phyloP scores from a whole-genome alignment of 2,888 invertebrate species.

The Amblyteles armatorius region DNA sequence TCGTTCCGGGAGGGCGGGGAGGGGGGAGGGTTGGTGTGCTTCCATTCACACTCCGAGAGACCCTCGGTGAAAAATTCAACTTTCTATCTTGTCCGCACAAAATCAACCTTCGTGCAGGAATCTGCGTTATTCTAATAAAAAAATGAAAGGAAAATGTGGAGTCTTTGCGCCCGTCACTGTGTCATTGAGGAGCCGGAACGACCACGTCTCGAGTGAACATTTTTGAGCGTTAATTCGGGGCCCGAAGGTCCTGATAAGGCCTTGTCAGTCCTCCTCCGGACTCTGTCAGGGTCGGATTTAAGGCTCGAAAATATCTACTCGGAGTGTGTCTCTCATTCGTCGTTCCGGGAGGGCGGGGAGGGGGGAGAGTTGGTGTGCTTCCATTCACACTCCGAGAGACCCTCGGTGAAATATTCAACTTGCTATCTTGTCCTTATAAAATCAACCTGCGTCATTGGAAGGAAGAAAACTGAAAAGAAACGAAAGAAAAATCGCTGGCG shows the following conservation, averaged over 20 bases:
- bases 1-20: conserved; percentile 69
- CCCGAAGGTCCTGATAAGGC: too few relatives aligned
- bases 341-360: conserved; percentile 67
- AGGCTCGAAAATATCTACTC: too few relatives aligned
- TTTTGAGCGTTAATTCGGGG: too few relatives aligned
- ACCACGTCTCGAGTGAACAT: conserved; percentile 67
- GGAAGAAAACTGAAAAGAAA: not conserved
- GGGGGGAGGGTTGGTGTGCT: conserved; percentile 43
- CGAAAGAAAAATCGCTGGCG: not conserved
- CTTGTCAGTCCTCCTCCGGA: too few relatives aligned
- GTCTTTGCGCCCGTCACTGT: not conserved
- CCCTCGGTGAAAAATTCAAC: not conserved
- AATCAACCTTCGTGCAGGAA: not conserved
- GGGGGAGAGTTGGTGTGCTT: conserved; percentile 40
- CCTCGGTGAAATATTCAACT: not conserved
- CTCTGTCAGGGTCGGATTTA: too few relatives aligned
- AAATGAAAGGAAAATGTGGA: not conserved
- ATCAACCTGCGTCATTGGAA: not conserved
- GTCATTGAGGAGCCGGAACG: conserved; percentile 47
- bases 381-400: not conserved
- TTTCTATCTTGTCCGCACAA: not conserved
- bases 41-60: not conserved
- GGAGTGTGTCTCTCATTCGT: conserved; percentile 78
- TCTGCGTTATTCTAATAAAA: too few relatives aligned
- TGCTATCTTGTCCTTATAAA: not conserved